Percentiles rank a stretch among this genome's conserved stretches.
Evolutionary conservation across 2,888 invertebrate species (phyloP).

Genomic region (Anodontia alba): DNA sequence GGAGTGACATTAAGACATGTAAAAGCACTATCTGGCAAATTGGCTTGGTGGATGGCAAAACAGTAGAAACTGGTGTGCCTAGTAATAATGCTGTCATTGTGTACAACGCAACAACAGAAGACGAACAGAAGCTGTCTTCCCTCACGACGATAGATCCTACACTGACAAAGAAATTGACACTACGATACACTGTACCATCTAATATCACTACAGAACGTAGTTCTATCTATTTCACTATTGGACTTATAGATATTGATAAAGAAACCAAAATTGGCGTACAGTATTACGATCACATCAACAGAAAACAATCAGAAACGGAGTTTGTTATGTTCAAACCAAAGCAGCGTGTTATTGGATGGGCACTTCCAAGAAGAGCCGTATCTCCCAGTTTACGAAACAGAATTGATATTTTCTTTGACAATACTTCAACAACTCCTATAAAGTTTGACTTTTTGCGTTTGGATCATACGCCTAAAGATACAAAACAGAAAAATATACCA

Average conservation of each 20-base stretch:
- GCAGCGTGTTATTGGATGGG: conserved; percentile 35
- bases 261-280: conserved; percentile 29
- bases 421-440: neutral
- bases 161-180: neutral
- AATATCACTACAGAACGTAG: conserved; percentile 20
- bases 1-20: conserved; percentile 11
- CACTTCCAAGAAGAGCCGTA: conserved; percentile 28
- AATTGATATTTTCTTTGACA: conserved; percentile 29
- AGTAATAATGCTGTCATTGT: conserved; percentile 9
- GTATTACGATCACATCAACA: conserved; percentile 23
- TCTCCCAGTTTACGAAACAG: conserved; percentile 30
- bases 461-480: conserved; percentile 17
- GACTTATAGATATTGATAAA: conserved; percentile 26
- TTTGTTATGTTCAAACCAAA: conserved; percentile 26
- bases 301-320: conserved; percentile 27
- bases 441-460: conserved; percentile 41
- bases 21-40: conserved; percentile 43
- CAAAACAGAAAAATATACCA: conserved; percentile 5
- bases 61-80: conserved; percentile 28
- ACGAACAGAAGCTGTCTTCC: conserved; percentile 9
- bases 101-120: neutral
- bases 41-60: conserved; percentile 33
- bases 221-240: conserved; percentile 33
- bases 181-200: conserved; percentile 32
- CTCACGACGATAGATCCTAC: conserved; percentile 23